Conservation (phyloP, 2,888 invertebrate genomes). For the Galerucella pusilla region DNA sequence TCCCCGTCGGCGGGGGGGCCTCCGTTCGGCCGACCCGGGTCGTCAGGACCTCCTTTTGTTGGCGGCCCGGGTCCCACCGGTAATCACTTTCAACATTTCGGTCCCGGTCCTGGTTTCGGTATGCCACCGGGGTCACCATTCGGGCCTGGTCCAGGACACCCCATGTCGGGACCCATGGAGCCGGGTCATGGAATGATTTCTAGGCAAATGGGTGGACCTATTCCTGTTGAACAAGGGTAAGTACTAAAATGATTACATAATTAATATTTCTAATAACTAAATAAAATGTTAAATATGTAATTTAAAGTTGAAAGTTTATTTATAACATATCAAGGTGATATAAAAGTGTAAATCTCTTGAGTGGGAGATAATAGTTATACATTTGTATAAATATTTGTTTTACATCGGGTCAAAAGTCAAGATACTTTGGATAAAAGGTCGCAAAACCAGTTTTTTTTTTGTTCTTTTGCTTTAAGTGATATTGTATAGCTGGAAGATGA, state of each 20-base stretch:
- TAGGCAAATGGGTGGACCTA: constrained; percentile 75
- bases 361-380: too few relatives aligned
- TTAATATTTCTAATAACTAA: neutral
- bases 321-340: too few relatives aligned
- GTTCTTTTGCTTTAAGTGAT: too few relatives aligned
- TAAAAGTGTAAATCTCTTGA: too few relatives aligned
- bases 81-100: constrained; percentile 74
- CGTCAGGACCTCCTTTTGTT: constrained; percentile 78
- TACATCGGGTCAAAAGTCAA: too few relatives aligned
- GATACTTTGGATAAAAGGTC: too few relatives aligned
- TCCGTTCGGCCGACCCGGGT: constrained; percentile 74
- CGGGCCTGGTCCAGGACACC: constrained; percentile 73
- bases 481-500: too few relatives aligned
- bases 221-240: constrained; percentile 84
- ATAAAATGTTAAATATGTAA: neutral
- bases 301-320: neutral
- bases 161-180: constrained; percentile 73
- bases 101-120: constrained; percentile 73
- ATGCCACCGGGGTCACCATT: constrained; percentile 79
- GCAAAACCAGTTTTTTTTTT: too few relatives aligned
- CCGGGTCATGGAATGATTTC: constrained; percentile 72
- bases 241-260: constrained; percentile 55
- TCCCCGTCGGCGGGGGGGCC: constrained; percentile 74
- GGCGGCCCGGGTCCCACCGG: constrained; percentile 74
- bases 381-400: too few relatives aligned